Evolutionary conservation across 2,797 vertebrate genomes (phyloP), one percentile per base, ranked within the genome.

Genomic region (Clarias platycephalus): DNA sequence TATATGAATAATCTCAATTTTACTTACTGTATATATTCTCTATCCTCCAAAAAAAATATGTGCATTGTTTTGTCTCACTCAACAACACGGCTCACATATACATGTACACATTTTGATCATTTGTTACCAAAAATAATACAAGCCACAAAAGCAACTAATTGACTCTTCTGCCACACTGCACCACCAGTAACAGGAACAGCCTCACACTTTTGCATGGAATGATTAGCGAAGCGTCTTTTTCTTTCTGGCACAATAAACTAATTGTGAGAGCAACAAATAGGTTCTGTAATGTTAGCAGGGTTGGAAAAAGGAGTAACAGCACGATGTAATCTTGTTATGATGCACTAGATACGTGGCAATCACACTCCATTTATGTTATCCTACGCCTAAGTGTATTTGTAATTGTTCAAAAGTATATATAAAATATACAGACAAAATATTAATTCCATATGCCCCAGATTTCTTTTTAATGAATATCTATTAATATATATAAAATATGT

Each of bases 141-240:
- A 72, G 49, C 34, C 28, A 57, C 74, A 86, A 68, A 60, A 74
- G 67, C 49, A 67, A 70, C 75, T 34, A 74, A 60, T 60, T 79
- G 67, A 63, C 58, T 55, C 60, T 67, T 83, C 31, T 16, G 62
- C n/a, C 40, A 57, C 68, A 53, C 31, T 66, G 60, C 76, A 71
- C 66, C 57, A 83, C n/a, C 68, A 83, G 80, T 82, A 85, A 82
- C 85, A 86, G 81, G 68, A 80, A 86, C 82, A 64, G 83, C 60
- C 82, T 82, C 28, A 63, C 68, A 83, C 75, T 66, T 86, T 40
- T 44, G 57, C 57, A 66, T 57, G 60, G 80, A 75, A 75, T 58
- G 53, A 75, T 31, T 37, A 58, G 66, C 70, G 31, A 72, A 80
- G 76, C 20, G 31, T 71, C 28, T 75, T 72, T 60, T 5, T 80